Percentiles rank a stretch among this genome's conserved stretches.
phyloP scores from a whole-genome alignment of 2,113 vertebrate species.

The Clarias batrachus region DNA sequence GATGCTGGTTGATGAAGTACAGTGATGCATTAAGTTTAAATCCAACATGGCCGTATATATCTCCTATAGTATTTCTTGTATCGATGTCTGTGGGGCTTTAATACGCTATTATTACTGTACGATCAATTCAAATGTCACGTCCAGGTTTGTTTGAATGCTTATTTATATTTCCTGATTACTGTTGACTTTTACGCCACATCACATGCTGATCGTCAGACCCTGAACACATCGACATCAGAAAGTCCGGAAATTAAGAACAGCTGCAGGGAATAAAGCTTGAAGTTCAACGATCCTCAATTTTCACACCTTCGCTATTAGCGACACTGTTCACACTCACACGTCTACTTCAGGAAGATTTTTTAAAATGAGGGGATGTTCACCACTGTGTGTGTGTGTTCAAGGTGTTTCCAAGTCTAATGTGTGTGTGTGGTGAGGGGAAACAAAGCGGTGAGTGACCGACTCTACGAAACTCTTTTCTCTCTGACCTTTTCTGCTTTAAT shows the following conservation, averaged over 20 bases:
- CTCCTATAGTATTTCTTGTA: too few species aligned
- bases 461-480: conserved; percentile 49
- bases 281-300: neutral
- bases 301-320: neutral
- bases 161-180: neutral
- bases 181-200: neutral
- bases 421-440: conserved; percentile 10
- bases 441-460: conserved; percentile 22
- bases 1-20: neutral
- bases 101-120: neutral
- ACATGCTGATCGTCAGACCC: neutral
- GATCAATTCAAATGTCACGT: neutral
- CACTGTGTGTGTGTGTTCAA: conserved; percentile 15
- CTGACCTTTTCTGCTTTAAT: conserved; percentile 72
- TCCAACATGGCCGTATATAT: too few species aligned
- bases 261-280: neutral
- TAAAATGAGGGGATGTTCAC: neutral
- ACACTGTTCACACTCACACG: neutral
- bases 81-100: too few species aligned
- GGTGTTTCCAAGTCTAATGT: conserved; percentile 28
- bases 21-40: too few species aligned
- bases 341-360: neutral
- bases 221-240: neutral
- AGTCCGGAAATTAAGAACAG: neutral
- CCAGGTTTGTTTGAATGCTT: neutral